phyloP scores from a whole-genome alignment of 2,113 vertebrate species.

The Zingel zingel region DNA sequence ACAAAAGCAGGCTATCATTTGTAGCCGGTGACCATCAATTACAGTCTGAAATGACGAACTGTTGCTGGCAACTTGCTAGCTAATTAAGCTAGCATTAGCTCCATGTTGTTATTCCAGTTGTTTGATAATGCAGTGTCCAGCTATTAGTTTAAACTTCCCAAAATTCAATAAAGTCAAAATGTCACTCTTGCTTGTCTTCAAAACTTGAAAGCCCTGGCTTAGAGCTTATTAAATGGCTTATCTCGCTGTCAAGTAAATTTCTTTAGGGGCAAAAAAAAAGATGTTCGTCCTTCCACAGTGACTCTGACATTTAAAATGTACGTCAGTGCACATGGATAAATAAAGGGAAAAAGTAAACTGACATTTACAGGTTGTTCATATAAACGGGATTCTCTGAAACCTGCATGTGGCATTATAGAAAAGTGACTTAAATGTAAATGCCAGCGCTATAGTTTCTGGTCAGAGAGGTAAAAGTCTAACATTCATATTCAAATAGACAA shows the following conservation, averaged over 20 bases:
- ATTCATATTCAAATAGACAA: constrained; percentile 5
- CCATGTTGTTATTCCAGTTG: neutral
- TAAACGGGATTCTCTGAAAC: neutral
- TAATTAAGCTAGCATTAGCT: neutral
- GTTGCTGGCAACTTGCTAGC: neutral
- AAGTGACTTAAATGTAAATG: constrained; percentile 38
- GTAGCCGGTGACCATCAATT: neutral
- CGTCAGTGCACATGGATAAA: neutral
- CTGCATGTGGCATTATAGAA: constrained; percentile 10
- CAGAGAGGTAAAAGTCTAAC: neutral
- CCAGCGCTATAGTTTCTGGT: constrained; percentile 33
- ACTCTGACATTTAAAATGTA: constrained; percentile 31
- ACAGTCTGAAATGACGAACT: neutral
- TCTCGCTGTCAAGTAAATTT: neutral
- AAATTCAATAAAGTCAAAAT: neutral
- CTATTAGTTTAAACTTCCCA: neutral
- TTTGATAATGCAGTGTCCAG: neutral
- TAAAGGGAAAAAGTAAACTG: constrained; percentile 14
- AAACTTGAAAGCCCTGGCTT: no score
- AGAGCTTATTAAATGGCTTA: neutral
- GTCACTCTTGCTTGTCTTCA: no score
- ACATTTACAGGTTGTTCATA: constrained; percentile 32
- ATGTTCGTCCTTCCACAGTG: neutral
- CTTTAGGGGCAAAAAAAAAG: neutral
- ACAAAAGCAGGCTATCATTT: neutral